Conservation (phyloP, 2,888 invertebrate genomes). For the Atrina japonica region DNA sequence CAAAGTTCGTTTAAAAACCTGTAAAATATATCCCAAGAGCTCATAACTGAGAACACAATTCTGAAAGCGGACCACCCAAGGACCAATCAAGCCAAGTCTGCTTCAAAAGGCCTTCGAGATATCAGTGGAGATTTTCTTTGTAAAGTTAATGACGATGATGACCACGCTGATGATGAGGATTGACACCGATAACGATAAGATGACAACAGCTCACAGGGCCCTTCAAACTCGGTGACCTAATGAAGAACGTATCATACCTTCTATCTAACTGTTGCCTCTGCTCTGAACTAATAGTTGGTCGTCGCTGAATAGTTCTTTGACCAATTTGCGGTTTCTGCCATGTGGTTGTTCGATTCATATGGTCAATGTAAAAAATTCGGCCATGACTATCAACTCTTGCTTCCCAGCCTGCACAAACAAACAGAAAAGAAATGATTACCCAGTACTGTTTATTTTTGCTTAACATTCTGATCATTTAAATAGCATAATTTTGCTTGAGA, state of each 20-base stretch:
- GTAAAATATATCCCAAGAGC: too few species aligned
- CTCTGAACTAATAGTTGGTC: slow-evolving; percentile 82
- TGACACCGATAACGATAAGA: not conserved
- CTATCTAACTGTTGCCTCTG: slow-evolving; percentile 87
- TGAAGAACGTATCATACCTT: slow-evolving; percentile 79
- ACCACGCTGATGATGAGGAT: too few species aligned
- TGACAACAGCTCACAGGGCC: not conserved
- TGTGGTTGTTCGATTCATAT: slow-evolving; percentile 96
- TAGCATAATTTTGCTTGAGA: too few species aligned
- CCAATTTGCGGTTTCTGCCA: slow-evolving; percentile 90
- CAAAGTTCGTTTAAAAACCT: too few species aligned
- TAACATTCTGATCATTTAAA: too few species aligned
- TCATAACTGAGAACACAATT: too few species aligned
- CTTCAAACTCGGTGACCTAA: not conserved
- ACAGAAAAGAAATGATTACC: not conserved
- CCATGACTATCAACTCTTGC: slow-evolving; percentile 98
- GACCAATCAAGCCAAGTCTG: too few species aligned
- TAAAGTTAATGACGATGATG: too few species aligned
- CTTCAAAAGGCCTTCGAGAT: too few species aligned
- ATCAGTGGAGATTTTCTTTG: too few species aligned
- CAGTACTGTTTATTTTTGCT: too few species aligned
- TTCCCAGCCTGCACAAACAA: slow-evolving; percentile 90
- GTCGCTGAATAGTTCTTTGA: slow-evolving; percentile 70
- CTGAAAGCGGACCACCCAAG: too few species aligned
- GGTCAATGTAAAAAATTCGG: slow-evolving; percentile 98